Percentiles rank a stretch among this genome's conserved stretches.
Conservation (phyloP, 2,888 invertebrate genomes). For the Archips crataeganus region DNA sequence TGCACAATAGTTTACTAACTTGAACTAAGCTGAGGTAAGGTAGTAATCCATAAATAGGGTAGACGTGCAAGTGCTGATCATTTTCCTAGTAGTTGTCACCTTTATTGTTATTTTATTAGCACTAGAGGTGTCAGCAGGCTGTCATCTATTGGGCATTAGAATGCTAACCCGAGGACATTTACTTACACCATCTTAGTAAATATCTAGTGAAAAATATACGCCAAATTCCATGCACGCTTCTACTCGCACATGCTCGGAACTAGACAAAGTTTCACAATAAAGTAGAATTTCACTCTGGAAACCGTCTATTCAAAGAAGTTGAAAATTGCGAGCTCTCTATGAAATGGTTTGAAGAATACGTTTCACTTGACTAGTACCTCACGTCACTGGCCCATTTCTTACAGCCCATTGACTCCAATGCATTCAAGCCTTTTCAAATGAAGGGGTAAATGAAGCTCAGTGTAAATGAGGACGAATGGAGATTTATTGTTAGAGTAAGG, state of each 20-base stretch:
- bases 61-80: too few species aligned
- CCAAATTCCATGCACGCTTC: background rate
- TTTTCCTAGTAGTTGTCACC: too few species aligned
- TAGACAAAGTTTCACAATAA: constrained; percentile 16
- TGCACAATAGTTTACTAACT: too few species aligned
- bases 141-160: too few species aligned
- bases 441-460: constrained; percentile 72
- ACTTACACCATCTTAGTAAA: background rate
- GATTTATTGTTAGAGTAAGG: constrained; percentile 59
- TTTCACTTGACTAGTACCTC: constrained; percentile 68
- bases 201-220: background rate
- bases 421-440: constrained; percentile 82
- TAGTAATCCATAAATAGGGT: too few species aligned
- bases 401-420: constrained; percentile 81
- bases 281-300: constrained; percentile 9
- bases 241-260: background rate
- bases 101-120: too few species aligned
- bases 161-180: too few species aligned
- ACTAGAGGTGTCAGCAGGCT: too few species aligned
- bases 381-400: constrained; percentile 82
- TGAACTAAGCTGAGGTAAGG: too few species aligned
- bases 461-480: constrained; percentile 73
- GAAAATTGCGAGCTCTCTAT: constrained; percentile 30
- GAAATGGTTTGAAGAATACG: constrained; percentile 33
- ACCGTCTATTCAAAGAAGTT: constrained; percentile 15